A percentile compares a stretch with the other conserved stretches of the same genome.
Conservation (phyloP, 2,797 vertebrate species). For the Gymnoscopelus braueri region DNA sequence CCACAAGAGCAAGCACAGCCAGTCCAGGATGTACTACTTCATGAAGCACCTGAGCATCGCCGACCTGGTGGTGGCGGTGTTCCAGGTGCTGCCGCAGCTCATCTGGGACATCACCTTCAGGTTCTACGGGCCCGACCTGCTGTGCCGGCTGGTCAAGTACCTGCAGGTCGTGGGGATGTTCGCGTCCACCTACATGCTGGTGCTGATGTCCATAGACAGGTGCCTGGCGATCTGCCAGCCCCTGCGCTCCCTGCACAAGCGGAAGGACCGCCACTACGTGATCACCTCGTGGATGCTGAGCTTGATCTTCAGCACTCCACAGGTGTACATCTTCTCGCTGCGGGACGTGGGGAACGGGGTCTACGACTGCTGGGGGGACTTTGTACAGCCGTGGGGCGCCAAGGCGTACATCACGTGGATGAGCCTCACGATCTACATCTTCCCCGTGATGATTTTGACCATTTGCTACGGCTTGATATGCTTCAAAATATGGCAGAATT, state of each 20-base stretch:
- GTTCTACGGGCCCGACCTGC: constrained; percentile 93
- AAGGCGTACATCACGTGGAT: constrained; percentile 98
- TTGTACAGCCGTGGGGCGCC: constrained; percentile 93
- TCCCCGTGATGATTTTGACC: constrained; percentile 90
- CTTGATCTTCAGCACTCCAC: constrained; percentile 91
- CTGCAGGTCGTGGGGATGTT: constrained; percentile 98
- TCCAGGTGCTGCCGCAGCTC: constrained; percentile 97
- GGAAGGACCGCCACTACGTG: constrained; percentile 88
- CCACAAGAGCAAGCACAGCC: constrained; percentile 88
- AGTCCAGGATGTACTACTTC: constrained; percentile 98
- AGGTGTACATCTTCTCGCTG: constrained; percentile 94
- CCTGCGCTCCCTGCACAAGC: constrained; percentile 86
- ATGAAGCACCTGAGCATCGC: constrained; percentile 99
- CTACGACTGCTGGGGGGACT: constrained; percentile 95
- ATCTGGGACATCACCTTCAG: constrained; percentile 99
- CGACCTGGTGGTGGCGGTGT: constrained; percentile 94
- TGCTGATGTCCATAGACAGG: constrained; percentile 96
- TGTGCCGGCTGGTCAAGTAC: constrained; percentile 95
- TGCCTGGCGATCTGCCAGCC: constrained; percentile 96
- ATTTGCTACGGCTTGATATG: constrained; percentile 95
- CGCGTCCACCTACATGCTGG: constrained; percentile 97
- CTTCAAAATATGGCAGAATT: constrained; percentile 98
- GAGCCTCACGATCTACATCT: constrained; percentile 92
- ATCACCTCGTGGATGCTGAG: constrained; percentile 93
- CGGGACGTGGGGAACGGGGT: constrained; percentile 89